A percentile compares a stretch with the other conserved stretches of the same genome.
phyloP scores from a whole-genome alignment of 2,113 vertebrate species.

The Grammomys surdaster region DNA sequence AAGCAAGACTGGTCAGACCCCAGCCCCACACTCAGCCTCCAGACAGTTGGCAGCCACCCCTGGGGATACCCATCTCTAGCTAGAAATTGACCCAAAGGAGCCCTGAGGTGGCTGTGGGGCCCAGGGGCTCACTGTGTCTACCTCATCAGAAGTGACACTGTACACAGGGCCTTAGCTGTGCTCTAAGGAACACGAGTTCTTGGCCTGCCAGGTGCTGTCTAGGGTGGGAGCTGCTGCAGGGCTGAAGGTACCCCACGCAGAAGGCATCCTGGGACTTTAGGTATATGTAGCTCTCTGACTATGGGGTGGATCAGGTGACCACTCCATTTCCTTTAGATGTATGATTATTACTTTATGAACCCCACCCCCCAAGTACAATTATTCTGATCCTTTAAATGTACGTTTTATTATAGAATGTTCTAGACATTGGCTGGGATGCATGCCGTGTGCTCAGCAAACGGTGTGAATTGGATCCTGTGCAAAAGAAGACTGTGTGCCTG shows the following conservation, averaged over 20 bases:
- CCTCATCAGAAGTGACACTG: not conserved
- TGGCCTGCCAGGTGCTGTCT: not conserved
- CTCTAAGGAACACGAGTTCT: not conserved
- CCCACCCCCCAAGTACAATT: no score
- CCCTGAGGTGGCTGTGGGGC: accelerated
- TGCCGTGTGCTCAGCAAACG: no score
- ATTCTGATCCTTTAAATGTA: not conserved
- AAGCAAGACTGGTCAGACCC: slow-evolving; percentile 30
- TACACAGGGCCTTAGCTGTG: not conserved
- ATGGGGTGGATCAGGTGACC: not conserved
- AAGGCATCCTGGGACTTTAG: not conserved
- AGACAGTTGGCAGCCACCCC: not conserved
- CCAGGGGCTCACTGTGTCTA: accelerated
- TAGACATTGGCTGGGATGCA: not conserved
- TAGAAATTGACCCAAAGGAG: not conserved
- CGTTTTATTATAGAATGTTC: not conserved
- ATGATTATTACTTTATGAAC: not conserved
- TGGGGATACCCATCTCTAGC: accelerated
- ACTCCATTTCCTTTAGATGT: no score
- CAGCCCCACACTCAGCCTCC: accelerated
- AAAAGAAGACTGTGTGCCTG: accelerated
- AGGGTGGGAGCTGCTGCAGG: accelerated
- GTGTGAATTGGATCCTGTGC: accelerated
- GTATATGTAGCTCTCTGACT: not conserved
- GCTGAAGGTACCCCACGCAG: not conserved